phyloP scores from a whole-genome alignment of 1,140 invertebrate genomes.

The Drosophila leontia region DNA sequence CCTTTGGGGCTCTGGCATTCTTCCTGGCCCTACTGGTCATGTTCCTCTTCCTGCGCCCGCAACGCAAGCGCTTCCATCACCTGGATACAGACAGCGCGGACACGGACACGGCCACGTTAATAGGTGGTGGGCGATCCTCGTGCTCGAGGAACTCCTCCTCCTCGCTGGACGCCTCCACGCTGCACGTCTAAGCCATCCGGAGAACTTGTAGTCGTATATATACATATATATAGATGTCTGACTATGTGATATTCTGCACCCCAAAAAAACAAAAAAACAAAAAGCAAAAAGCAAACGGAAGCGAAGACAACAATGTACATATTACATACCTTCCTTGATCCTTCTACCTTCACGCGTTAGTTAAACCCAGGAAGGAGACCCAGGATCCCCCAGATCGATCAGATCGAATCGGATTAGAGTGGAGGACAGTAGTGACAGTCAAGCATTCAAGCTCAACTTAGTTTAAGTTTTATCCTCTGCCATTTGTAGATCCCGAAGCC shows the following conservation, averaged over 20 bases:
- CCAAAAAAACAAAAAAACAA: slow-evolving; percentile 65
- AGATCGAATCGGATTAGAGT: slow-evolving; percentile 38
- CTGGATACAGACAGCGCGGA: slow-evolving; percentile 32
- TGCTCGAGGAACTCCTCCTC: slow-evolving; percentile 44
- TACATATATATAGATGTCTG: slow-evolving; percentile 67
- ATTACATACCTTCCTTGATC: slow-evolving; percentile 14
- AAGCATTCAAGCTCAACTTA: slow-evolving; percentile 63
- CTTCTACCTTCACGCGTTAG: slow-evolving; percentile 7
- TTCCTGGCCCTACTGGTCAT: slow-evolving; percentile 70
- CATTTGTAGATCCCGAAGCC: slow-evolving; percentile 56
- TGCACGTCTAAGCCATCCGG: slow-evolving; percentile 64
- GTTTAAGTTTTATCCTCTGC: slow-evolving; percentile 73
- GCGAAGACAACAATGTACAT: slow-evolving; percentile 32
- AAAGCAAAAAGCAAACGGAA: slow-evolving; percentile 23
- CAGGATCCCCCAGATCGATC: slow-evolving; percentile 22
- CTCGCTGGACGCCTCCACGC: slow-evolving; percentile 60
- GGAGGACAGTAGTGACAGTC: slow-evolving; percentile 4
- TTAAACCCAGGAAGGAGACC: slow-evolving; percentile 20
- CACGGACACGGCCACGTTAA: slow-evolving; percentile 63
- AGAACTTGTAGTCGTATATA: slow-evolving; percentile 71
- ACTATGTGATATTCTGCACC: slow-evolving; percentile 80
- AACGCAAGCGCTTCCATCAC: slow-evolving; percentile 62
- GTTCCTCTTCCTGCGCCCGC: slow-evolving; percentile 75
- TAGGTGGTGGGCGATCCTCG: slow-evolving; percentile 34
- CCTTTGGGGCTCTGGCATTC: slow-evolving; percentile 71